A percentile compares a stretch with the other conserved stretches of the same genome.
phyloP scores from a whole-genome alignment of 2,888 invertebrate species.

The Seladonia tumulorum region DNA sequence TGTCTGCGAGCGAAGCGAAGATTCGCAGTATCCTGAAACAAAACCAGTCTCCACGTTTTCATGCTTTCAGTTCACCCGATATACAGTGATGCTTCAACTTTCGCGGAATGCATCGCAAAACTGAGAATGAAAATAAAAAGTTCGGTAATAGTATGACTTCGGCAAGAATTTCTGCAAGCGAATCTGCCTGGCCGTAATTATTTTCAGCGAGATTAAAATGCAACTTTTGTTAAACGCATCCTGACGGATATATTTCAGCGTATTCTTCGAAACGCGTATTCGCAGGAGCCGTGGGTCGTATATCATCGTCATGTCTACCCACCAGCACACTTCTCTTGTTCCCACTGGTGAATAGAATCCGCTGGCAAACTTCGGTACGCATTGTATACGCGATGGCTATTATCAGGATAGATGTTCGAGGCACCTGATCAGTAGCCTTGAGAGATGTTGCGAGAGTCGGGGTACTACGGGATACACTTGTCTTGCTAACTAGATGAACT shows the following conservation, averaged over 20 bases:
- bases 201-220: neutral
- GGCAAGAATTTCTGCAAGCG: neutral
- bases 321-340: neutral
- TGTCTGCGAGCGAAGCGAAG: neutral
- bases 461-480: constrained; percentile 11
- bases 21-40: too few species aligned
- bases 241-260: neutral
- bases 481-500: constrained; percentile 27
- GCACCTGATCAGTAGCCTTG: constrained; percentile 23
- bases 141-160: neutral
- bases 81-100: neutral
- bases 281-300: neutral
- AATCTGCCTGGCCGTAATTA: neutral
- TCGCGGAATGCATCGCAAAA: neutral
- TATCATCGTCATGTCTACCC: neutral
- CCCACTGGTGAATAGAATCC: constrained; percentile 6
- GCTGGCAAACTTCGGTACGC: constrained; percentile 7
- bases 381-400: constrained; percentile 12
- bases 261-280: neutral
- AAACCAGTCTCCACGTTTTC: neutral
- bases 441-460: neutral
- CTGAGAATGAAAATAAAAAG: too few species aligned
- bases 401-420: constrained; percentile 15
- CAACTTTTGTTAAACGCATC: neutral
- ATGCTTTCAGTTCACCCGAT: neutral